A percentile compares a stretch with the other conserved stretches of the same genome.
phyloP scores from a whole-genome alignment of 2,888 invertebrate genomes.

The Caenorhabditis angaria region DNA sequence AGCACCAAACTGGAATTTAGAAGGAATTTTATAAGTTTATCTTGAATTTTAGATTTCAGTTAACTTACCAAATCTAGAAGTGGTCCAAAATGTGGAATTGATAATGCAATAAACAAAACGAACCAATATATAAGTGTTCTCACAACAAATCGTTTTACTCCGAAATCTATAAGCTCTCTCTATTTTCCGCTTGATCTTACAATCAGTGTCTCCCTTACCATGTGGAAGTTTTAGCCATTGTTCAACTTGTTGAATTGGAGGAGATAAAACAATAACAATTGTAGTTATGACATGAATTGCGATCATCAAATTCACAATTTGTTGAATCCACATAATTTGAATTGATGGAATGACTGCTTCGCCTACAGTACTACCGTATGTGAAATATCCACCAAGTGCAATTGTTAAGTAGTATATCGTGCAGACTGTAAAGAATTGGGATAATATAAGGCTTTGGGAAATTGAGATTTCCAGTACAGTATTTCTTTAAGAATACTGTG shows the following conservation, averaged over 20 bases:
- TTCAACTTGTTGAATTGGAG: conserved; percentile 68
- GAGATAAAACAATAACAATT: conserved; percentile 67
- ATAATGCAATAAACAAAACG: conserved; percentile 59
- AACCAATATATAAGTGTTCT: conserved; percentile 59
- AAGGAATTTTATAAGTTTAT: neutral
- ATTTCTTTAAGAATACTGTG: no score
- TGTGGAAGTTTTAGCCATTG: conserved; percentile 61
- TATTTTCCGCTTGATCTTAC: neutral
- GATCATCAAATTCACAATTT: conserved; percentile 65
- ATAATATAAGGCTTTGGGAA: no score
- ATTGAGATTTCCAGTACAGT: no score
- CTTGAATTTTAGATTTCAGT: neutral
- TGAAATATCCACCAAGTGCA: conserved; percentile 37
- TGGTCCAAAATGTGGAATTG: conserved; percentile 68
- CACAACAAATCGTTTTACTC: conserved; percentile 58
- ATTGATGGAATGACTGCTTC: conserved; percentile 53
- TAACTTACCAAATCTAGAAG: conserved; percentile 52
- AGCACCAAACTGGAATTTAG: conserved; percentile 48
- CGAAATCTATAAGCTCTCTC: conserved; percentile 33
- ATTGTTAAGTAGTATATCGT: conserved; percentile 42
- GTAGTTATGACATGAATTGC: conserved; percentile 70
- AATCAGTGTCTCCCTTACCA: conserved; percentile 24
- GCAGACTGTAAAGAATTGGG: conserved; percentile 40
- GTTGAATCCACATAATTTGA: conserved; percentile 52
- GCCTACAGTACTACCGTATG: conserved; percentile 49